phyloP scores from a whole-genome alignment of 2,888 invertebrate species.

The Glaucopsyche alexis region DNA sequence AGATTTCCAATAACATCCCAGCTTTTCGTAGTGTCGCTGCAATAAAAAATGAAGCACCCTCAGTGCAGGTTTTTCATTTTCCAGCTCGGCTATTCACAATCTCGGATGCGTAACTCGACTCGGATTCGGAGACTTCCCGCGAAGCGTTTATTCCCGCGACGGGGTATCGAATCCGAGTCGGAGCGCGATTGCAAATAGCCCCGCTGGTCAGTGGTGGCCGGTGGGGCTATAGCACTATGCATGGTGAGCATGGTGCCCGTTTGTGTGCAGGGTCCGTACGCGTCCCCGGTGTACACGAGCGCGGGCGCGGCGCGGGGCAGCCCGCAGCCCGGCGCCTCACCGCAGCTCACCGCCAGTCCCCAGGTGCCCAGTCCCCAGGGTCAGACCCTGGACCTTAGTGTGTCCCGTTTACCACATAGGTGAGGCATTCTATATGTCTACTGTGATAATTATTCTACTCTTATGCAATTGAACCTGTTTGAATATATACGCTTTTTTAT shows the following conservation, averaged over 20 bases:
- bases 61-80: background rate
- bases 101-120: too few relatives aligned
- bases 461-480: too few relatives aligned
- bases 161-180: too few relatives aligned
- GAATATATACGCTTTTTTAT: too few relatives aligned
- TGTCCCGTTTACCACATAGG: constrained; percentile 92
- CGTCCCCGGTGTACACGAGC: constrained; percentile 87
- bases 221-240: too few relatives aligned
- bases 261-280: constrained; percentile 83
- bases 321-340: constrained; percentile 92
- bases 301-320: constrained; percentile 86
- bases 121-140: background rate
- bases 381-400: constrained; percentile 93
- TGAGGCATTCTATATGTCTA: constrained; percentile 63
- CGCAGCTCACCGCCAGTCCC: constrained; percentile 89
- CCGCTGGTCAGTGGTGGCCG: too few relatives aligned
- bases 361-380: constrained; percentile 95
- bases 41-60: background rate
- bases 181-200: constrained; percentile 35
- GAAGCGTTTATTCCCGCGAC: background rate
- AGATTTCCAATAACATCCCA: background rate
- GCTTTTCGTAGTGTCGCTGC: background rate
- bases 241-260: constrained; percentile 4
- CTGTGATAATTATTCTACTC: background rate
- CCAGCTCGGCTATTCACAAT: background rate